A percentile compares a stretch with the other conserved stretches of the same genome.
Evolutionary conservation across 2,888 invertebrate species (phyloP).

Genomic region (Drosophila meridiana): DNA sequence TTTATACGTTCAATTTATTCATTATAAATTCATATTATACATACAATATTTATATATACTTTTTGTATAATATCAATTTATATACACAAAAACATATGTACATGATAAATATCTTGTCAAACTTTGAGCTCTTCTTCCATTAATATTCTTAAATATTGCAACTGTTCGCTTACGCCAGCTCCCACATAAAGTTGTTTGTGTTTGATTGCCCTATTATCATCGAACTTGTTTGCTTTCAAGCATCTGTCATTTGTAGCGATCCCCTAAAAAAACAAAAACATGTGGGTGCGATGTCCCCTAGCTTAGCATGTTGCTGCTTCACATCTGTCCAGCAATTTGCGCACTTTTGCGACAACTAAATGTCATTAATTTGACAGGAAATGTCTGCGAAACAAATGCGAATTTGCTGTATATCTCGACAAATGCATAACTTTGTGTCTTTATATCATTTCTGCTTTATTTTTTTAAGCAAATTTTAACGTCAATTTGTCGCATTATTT

Average conservation of each 20-base stretch:
- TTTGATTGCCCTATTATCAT: conserved; percentile 36
- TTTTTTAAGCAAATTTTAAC: conserved; percentile 23
- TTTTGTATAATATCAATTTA: no score
- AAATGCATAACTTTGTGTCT: conserved; percentile 45
- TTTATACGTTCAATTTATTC: no score
- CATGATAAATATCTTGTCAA: background rate
- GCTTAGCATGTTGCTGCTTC: conserved; percentile 9
- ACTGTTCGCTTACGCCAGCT: background rate
- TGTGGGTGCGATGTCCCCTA: conserved; percentile 4
- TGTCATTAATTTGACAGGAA: conserved; percentile 72
- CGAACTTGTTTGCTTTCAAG: conserved; percentile 16
- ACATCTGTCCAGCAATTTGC: conserved; percentile 51
- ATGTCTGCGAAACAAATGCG: conserved; percentile 64
- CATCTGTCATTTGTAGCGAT: conserved; percentile 32
- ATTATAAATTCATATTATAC: no score
- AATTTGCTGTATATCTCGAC: conserved; percentile 39
- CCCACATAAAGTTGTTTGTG: background rate
- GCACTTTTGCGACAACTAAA: conserved; percentile 62
- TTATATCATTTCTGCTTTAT: conserved; percentile 19
- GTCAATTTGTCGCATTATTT: conserved; percentile 59
- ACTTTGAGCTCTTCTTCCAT: background rate
- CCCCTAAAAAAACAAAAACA: conserved; percentile 3
- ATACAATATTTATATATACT: no score
- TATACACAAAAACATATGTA: no score
- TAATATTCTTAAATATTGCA: background rate